Base-by-base conservation (phyloP, 2,113 vertebrate species). In the Meriones unguiculatus region DNA sequence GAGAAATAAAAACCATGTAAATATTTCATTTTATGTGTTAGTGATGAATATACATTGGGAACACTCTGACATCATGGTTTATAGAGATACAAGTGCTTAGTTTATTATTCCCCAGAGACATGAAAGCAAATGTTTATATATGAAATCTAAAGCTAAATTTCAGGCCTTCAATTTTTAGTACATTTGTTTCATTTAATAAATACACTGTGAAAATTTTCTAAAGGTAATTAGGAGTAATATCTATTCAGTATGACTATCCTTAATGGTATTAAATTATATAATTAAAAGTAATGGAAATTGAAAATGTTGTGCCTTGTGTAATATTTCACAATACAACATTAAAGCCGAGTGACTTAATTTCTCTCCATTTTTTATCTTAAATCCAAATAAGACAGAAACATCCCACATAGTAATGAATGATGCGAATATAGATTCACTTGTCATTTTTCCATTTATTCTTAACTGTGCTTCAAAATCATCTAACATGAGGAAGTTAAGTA, bases 371-470 rank as follows among this genome's bases (percentile, higher is more conserved):
- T 87, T 41, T 67, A 5, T 5, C 1, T 5, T 59, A n/a, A 7
- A 85, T 52, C 20, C 7, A 94, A 69, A 20, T 89, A 77, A 67
- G 12, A 10, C 1, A 70, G 35, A 67, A 67, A 64, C 7, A 75
- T 7, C 7, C 76, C 75, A 81, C 14, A 69, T 6, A 62, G 10
- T 7, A 78, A 70, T 30, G 5, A 30, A 4, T 5, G 81, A 2
- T 54, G 25, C 2, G 88, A 93, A 82, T 32, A 82, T 1, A 13
- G 15, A 41, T 64, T 46, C 28, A 67, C 14, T 38, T 91, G 18
- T 89, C 80, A 94, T 67, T 85, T 91, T 91, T 22, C 17, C 25
- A 82, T 62, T 90, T 90, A 86, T 67, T 88, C 7, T 73, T 67
- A 92, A 50, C 4, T 93, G 35, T 82, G 3, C 54, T 92, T 93